A percentile compares a stretch with the other conserved stretches of the same genome.
Conservation (phyloP, 2,113 vertebrate species). For the Aleadryas rufinucha region DNA sequence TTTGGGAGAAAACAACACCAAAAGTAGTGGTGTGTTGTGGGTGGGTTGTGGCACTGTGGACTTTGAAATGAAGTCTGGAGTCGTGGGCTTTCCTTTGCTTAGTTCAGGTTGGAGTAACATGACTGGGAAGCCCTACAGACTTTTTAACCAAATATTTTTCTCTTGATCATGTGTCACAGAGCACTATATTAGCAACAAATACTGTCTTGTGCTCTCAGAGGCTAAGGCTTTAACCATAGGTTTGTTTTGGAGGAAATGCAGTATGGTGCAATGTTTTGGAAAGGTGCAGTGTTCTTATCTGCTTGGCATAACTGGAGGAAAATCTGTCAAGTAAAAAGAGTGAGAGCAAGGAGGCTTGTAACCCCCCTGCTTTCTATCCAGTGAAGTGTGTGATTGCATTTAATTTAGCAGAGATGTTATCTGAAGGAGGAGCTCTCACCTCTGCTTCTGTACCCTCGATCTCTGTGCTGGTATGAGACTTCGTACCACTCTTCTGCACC, state of each 20-base stretch:
- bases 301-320: background rate
- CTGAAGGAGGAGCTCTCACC: conserved; percentile 8
- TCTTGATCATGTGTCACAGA: background rate
- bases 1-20: background rate
- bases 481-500: rapidly evolving
- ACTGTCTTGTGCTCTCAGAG: background rate
- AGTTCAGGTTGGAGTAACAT: rapidly evolving
- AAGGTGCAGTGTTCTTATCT: background rate
- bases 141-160: background rate
- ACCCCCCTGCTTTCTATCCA: background rate
- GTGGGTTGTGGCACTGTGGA: background rate
- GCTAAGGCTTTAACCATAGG: background rate
- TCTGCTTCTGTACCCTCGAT: background rate
- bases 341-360: background rate
- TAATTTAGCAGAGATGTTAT: background rate
- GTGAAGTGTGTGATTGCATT: background rate
- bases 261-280: background rate
- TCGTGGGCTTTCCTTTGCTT: background rate
- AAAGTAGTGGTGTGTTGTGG: no score
- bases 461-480: background rate
- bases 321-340: background rate
- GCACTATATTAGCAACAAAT: background rate
- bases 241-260: background rate
- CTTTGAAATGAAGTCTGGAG: background rate
- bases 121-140: background rate